Base-by-base conservation (phyloP, 2,113 vertebrate species). In the Otocyon megalotis region DNA sequence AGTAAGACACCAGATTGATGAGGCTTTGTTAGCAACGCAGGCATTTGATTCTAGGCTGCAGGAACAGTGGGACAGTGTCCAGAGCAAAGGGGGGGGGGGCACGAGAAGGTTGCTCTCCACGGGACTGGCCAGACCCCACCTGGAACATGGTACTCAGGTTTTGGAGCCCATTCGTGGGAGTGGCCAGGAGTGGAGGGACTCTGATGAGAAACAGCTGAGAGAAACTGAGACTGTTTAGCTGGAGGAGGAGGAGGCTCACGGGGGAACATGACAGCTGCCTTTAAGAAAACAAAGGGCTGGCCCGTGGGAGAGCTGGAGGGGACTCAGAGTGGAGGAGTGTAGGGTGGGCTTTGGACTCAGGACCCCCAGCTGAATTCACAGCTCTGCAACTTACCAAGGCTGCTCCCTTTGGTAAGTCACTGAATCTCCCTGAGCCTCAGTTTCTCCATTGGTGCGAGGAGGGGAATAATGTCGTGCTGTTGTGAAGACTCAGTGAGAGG, bases 1-100 rank as follows among this genome's bases (percentile, higher is more conserved):
- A 92, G 9, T 91, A 95, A 92, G 60, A 37, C 13, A 63, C n/a
- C 93, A 95, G n/a, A 74, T 94, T 79, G 83, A 62, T 58, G 80
- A 94, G 53, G 58, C 53, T 74, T 93, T 26, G 0, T 81, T 65
- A 35, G 74, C 8, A 35, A 90, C 48, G 50, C 11, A 58, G 50
- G 54, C 83, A 67, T 84, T 76, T 32, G n/a, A 95, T 90, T 79
- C 79, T 26, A 85, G 79, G 53, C 72, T 95, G 13, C 53, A 72
- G 60, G n/a, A 65, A 50, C 81, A 76, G 26, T 15, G 86, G 69
- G 30, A 16, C 22, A 48, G 22, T 2, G 1, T 53, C 26, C 74
- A 80, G 60, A 43, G 69, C 19, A 69, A 35, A 82, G 16, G 48
- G 0, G 8, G 16, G n/a, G 28, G 37, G 48, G 76, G 3, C 3